Percentiles rank a stretch among this genome's conserved stretches.
Evolutionary conservation across 2,888 invertebrate species (phyloP).

Genomic region (Pseudolycoriella hygida): DNA sequence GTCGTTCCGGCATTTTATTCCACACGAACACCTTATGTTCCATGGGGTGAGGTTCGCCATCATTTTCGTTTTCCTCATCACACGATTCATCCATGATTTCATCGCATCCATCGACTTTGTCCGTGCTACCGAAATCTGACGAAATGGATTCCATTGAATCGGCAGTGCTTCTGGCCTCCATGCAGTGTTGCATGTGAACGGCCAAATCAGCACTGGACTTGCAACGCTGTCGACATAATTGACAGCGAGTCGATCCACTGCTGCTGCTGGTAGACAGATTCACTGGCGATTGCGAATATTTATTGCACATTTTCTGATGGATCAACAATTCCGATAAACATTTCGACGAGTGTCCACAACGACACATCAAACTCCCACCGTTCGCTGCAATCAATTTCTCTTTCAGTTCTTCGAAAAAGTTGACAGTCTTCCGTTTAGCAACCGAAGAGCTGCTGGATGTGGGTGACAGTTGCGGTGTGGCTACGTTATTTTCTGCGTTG

Average conservation of each 20-base stretch:
- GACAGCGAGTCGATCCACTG: conserved; percentile 59
- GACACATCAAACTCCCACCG: conserved; percentile 47
- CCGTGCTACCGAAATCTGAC: conserved; percentile 9
- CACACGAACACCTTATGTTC: conserved; percentile 68
- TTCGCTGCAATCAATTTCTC: conserved; percentile 41
- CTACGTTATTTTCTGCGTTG: not conserved
- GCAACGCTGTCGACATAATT: conserved; percentile 71
- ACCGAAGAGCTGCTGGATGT: conserved; percentile 17
- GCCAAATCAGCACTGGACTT: conserved; percentile 67
- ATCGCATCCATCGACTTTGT: conserved; percentile 14
- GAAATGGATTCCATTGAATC: conserved; percentile 25
- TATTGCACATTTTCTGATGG: conserved; percentile 47
- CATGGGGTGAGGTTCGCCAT: conserved; percentile 41
- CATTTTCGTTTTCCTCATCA: conserved; percentile 11
- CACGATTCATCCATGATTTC: conserved; percentile 27
- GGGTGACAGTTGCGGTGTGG: conserved; percentile 19
- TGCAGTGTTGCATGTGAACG: conserved; percentile 56
- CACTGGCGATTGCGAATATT: conserved; percentile 22
- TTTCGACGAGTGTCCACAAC: conserved; percentile 61
- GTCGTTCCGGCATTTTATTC: conserved; percentile 41
- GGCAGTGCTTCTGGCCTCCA: conserved; percentile 31
- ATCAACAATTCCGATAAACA: conserved; percentile 65
- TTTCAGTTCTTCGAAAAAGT: conserved; percentile 69
- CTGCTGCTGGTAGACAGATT: conserved; percentile 19
- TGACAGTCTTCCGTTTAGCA: conserved; percentile 36